Evolutionary conservation across 1,140 invertebrate species (phyloP), one percentile per base, ranked within the genome.

Genomic region (Drepana arcuata): DNA sequence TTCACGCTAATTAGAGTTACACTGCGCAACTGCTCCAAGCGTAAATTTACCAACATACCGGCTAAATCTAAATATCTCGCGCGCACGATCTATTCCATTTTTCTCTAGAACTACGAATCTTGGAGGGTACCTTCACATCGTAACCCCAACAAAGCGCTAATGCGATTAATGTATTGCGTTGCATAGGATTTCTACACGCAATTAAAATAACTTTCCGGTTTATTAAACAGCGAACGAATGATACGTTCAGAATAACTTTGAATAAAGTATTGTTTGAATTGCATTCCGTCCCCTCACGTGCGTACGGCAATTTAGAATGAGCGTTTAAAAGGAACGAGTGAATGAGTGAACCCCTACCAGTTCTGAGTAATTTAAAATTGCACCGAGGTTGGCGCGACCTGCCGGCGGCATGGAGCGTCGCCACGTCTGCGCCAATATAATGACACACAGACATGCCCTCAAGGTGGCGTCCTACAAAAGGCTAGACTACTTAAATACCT

Each of bases 331-430:
- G 35, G 45, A 29, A 46, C 41, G 43, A 60, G 52, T 56, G 45
- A 63, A 54, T 26, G 24, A 26, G 24, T 26, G 10, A 4, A 10
- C 18, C 63, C 59, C 59, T 57, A 61, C 42, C 31, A 48, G 44
- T 64, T 57, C 54, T 33, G 52, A 52, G 62, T 70, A 69, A 77
- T 72, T 72, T 69, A 35, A 63, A 74, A 74, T 72, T 69, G 62
- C 65, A 66, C 40, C 30, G 54, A 64, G 68, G 66, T 70, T 57
- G 58, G 30, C 49, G 42, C 48, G 54, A 39, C 52, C 27, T 18
- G 31, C 9, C 24, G 41, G 14, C 21, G 36, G 12, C 28, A 16
- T 16, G 14, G 12, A 34, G 16, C 11, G 36, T 45, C 51, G 49
- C 49, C 55, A 43, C 59, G 58, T n/a, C n/a, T n/a, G n/a, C n/a